Conservation (phyloP, 2,113 vertebrate genomes). For the Hirundichthys speculiger region DNA sequence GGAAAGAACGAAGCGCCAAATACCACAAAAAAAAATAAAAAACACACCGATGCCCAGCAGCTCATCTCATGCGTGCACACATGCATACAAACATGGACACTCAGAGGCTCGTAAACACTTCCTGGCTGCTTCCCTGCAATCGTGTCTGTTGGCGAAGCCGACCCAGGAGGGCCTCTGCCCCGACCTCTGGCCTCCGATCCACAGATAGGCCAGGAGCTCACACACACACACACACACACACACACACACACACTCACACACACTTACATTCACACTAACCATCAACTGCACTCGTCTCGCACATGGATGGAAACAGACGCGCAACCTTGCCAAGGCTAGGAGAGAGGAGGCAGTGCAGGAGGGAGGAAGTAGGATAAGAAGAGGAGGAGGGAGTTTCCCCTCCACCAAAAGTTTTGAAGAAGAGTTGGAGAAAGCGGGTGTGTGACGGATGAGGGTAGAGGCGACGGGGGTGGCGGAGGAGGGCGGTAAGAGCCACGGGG, state of each 20-base stretch:
- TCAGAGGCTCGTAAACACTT: constrained; percentile 9
- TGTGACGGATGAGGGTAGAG: constrained; percentile 19
- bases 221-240: constrained; percentile 4
- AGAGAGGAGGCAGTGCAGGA: neutral
- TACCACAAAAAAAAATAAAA: constrained; percentile 5
- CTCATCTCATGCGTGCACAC: constrained; percentile 12
- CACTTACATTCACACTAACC: neutral
- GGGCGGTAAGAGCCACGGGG: constrained; percentile 56
- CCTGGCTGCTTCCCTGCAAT: constrained; percentile 20
- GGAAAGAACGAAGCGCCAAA: constrained; percentile 3
- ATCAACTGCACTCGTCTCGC: constrained; percentile 20
- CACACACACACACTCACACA: too few species aligned
- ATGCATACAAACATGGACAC: neutral
- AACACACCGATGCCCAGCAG: constrained; percentile 5
- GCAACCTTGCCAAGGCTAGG: constrained; percentile 16
- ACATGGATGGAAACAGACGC: constrained; percentile 32
- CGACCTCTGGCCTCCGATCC: constrained; percentile 49
- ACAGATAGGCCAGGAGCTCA: constrained; percentile 22
- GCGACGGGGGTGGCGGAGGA: constrained; percentile 17
- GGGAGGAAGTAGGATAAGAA: constrained; percentile 45
- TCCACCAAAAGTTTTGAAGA: constrained; percentile 64
- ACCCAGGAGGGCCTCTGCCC: constrained; percentile 48
- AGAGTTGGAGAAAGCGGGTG: constrained; percentile 46
- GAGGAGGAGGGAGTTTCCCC: constrained; percentile 38
- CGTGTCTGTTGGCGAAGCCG: constrained; percentile 15